Evolutionary conservation across 1,140 invertebrate genomes (phyloP).

Genomic region (Monomorium pharaonis): DNA sequence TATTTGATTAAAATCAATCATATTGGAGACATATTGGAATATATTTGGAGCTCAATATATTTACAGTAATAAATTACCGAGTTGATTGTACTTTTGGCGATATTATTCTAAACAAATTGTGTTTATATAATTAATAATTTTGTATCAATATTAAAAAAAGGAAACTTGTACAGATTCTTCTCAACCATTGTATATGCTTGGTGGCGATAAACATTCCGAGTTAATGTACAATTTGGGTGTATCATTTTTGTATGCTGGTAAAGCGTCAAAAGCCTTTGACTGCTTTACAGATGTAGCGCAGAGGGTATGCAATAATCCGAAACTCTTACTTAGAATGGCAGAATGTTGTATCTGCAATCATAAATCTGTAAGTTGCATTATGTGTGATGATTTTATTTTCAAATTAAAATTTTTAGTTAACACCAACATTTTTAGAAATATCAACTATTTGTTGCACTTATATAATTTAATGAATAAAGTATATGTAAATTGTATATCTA

Average conservation of each 20-base stretch:
- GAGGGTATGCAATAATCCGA: constrained; percentile 94
- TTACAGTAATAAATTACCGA: not conserved
- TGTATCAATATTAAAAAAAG: not conserved
- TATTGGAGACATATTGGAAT: not conserved
- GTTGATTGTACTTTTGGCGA: not conserved
- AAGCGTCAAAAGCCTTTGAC: constrained; percentile 94
- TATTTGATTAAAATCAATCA: not conserved
- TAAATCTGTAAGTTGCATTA: constrained; percentile 86
- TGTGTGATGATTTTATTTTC: not conserved
- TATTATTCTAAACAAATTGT: not conserved
- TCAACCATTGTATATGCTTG: constrained; percentile 87
- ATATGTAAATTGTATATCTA: not conserved
- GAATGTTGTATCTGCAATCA: constrained; percentile 94
- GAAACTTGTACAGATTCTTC: constrained; percentile 78
- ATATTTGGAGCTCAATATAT: not conserved
- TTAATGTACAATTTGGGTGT: constrained; percentile 97
- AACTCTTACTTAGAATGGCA: constrained; percentile 96
- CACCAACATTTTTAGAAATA: not conserved
- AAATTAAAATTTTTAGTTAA: not conserved
- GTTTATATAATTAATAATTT: not conserved
- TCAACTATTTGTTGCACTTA: not conserved
- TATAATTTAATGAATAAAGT: not conserved
- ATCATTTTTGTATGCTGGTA: constrained; percentile 92
- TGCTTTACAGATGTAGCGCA: constrained; percentile 95
- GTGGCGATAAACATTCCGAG: constrained; percentile 90